These are phyloP conservation scores for Drepana falcataria DNA, from an alignment of 2,888 invertebrate species.

Conservation along the genomic window DNA sequence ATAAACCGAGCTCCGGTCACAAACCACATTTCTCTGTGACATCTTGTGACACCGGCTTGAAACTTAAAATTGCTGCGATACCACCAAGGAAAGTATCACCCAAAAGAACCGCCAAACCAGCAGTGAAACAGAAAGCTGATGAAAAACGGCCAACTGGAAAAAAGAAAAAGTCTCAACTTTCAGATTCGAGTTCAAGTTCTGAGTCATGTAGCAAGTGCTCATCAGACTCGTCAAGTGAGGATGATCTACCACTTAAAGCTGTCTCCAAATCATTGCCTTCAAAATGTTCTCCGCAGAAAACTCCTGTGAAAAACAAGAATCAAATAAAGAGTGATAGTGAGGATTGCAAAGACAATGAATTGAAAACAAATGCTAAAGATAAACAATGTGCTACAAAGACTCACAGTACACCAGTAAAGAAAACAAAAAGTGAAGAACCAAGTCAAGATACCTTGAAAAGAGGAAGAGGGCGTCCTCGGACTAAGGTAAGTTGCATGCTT, in stretches of 20 bases:
- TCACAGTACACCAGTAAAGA: conserved; percentile 45
- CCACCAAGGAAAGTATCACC: conserved; percentile 64
- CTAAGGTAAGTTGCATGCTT: conserved; percentile 53
- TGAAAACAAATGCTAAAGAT: conserved; percentile 46
- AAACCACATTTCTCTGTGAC: conserved; percentile 81
- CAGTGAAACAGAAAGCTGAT: conserved; percentile 51
- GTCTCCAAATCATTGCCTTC: conserved; percentile 56
- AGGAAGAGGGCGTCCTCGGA: conserved; percentile 55
- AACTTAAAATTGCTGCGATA: conserved; percentile 80
- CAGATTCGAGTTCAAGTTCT: conserved; percentile 69
- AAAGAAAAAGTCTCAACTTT: conserved; percentile 48
- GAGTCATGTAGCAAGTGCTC: conserved; percentile 74
- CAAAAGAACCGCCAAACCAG: conserved; percentile 53
- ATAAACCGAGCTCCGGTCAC: conserved; percentile 47
- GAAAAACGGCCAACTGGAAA: conserved; percentile 30
- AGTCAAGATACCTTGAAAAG: conserved; percentile 46
- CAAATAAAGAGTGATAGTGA: conserved; percentile 53
- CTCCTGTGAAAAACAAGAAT: conserved; percentile 33
- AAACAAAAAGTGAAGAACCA: conserved; percentile 56
- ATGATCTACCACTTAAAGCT: conserved; percentile 64
- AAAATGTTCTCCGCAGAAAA: conserved; percentile 51
- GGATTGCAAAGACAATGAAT: conserved; percentile 42
- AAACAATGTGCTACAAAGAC: conserved; percentile 49
- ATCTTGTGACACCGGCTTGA: conserved; percentile 79
- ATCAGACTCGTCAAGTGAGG: conserved; percentile 67